Evolutionary conservation across 2,797 vertebrate species (phyloP), one percentile per base, ranked within the genome.

Genomic region (Nannoperca australis): DNA sequence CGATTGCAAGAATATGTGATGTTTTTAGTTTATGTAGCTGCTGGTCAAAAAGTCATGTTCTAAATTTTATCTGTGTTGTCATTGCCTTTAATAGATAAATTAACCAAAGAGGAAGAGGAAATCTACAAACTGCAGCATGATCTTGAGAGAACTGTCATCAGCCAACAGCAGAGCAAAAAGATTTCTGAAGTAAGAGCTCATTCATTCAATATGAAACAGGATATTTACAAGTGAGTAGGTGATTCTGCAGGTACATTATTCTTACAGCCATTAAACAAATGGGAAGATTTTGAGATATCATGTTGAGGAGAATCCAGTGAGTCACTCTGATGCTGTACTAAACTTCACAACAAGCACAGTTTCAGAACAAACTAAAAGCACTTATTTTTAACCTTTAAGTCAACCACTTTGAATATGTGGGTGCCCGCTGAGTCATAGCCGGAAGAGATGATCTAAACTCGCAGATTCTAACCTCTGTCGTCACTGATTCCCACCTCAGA

Each of bases 61-160:
- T 81, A 10, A 10, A 86, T 45, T 67, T 62, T 50, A 27, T 69
- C 2, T 64, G 17, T 75, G 27, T 20, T 58, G 9, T 72, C 17
- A 5, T 77, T 83, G 34, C 67, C 45, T 81, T 66, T 47, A 22
- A 59, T 80, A 99, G 98, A 98, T 91, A 97, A 95, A 85, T 87
- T 96, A 27, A 93, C 95, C 86, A 99, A 97, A 95, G 98, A 99
- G 92, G 97, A 99, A 63, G 98, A 99, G 89, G 97, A 99, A 84
- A 99, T 99, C 85, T 98, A 97, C 93, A 99, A 97, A 93, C 96
- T 99, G 73, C 96, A 97, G 66, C 96, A 98, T 30, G 97, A 99
- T 88, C 93, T 99, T 88, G 97, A 96, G 91, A 97, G 95, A 89
- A 94, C 96, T 0, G 96, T 96, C 0, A 97, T 99, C 91, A 97